A percentile compares a stretch with the other conserved stretches of the same genome.
These are phyloP conservation scores for Trissolcus basalis DNA, from an alignment of 1,140 invertebrate genomes.

Conservation along the genomic window DNA sequence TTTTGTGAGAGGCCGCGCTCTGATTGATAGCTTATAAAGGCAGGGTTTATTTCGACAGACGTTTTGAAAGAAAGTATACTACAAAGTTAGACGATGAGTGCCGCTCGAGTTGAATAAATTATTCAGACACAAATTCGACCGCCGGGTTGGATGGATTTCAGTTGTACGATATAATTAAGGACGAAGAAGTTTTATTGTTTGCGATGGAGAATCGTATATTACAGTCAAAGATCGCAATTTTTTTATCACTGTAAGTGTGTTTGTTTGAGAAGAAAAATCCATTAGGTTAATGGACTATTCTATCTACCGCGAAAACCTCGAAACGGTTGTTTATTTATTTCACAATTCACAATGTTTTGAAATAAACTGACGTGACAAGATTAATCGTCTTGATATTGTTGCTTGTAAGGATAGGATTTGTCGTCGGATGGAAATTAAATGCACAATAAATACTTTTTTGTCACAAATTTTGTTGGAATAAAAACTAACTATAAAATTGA, in stretches of 20 bases:
- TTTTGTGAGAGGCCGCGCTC: conserved; percentile 9
- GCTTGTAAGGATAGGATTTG: too few species aligned
- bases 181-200: conserved; percentile 6
- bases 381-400: too few species aligned
- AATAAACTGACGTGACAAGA: too few species aligned
- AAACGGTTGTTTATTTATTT: too few species aligned
- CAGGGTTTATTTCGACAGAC: conserved; percentile 16
- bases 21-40: conserved; percentile 25
- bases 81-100: conserved; percentile 18
- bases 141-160: conserved; percentile 1
- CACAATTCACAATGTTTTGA: too few species aligned
- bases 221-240: neutral
- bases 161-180: conserved; percentile 33
- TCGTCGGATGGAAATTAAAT: too few species aligned
- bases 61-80: conserved; percentile 9
- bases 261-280: too few species aligned
- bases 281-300: too few species aligned
- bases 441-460: too few species aligned
- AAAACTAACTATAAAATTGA: too few species aligned
- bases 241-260: neutral
- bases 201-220: neutral
- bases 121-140: neutral
- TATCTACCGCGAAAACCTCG: too few species aligned
- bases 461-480: too few species aligned
- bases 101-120: conserved; percentile 25